phyloP scores from a whole-genome alignment of 53 echinoderm and acorn worm genomes.

The Antedon mediterranea region DNA sequence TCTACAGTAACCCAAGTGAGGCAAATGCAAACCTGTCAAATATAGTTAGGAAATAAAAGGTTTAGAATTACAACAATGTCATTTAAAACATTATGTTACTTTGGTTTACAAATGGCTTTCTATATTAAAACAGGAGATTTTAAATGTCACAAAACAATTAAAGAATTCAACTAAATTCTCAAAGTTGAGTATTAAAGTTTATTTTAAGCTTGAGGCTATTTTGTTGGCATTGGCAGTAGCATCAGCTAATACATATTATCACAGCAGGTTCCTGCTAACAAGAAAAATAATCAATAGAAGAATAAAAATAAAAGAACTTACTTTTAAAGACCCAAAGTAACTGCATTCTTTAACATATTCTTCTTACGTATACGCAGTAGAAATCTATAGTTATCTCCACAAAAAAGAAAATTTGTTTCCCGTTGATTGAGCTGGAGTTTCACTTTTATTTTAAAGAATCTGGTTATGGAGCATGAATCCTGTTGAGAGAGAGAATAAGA shows the following conservation, averaged over 20 bases:
- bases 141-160: too few relatives aligned
- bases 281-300: not conserved
- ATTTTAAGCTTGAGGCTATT: not conserved
- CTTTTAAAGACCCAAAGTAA: not conserved
- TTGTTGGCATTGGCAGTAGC: not conserved
- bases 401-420: not conserved
- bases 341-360: too few relatives aligned
- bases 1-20: too few relatives aligned
- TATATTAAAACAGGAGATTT: too few relatives aligned
- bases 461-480: not conserved
- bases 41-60: too few relatives aligned
- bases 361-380: too few relatives aligned
- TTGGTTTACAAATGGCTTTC: too few relatives aligned
- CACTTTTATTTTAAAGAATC: not conserved
- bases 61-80: too few relatives aligned
- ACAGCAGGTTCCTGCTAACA: not conserved
- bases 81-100: too few relatives aligned
- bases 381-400: not conserved
- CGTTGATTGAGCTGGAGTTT: not conserved
- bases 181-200: too few relatives aligned
- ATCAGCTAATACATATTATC: not conserved
- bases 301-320: not conserved
- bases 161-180: too few relatives aligned
- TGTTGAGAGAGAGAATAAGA: not conserved
- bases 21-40: too few relatives aligned